These are phyloP conservation scores for Maniola hyperantus DNA, from an alignment of 2,888 invertebrate genomes.

Conservation along the genomic window DNA sequence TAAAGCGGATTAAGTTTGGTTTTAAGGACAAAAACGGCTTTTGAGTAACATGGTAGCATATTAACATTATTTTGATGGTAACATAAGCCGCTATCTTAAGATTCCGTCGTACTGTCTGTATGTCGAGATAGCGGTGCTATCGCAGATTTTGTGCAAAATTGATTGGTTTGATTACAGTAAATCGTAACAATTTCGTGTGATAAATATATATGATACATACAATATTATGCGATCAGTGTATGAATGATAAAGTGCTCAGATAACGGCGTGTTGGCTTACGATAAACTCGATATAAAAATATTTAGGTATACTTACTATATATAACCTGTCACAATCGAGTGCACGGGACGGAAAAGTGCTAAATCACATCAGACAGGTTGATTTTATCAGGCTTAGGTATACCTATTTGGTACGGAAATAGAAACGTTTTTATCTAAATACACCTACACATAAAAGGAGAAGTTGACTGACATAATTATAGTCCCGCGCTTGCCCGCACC, in stretches of 20 bases:
- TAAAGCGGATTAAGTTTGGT: conserved; percentile 12
- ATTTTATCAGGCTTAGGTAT: background rate
- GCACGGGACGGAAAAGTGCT: conserved; percentile 12
- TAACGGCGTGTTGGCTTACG: conserved; percentile 35
- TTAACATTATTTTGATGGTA: conserved; percentile 24
- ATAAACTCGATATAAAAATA: conserved; percentile 30
- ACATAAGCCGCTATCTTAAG: conserved; percentile 27
- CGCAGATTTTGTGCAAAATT: conserved; percentile 66
- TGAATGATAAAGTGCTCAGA: conserved; percentile 33
- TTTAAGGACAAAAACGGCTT: background rate
- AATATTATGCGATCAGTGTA: conserved; percentile 38
- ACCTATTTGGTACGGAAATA: background rate
- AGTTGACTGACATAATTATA: too few relatives aligned
- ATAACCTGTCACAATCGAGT: conserved; percentile 20
- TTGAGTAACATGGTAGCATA: conserved; percentile 32
- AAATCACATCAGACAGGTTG: background rate
- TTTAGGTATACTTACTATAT: conserved; percentile 12
- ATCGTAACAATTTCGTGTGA: conserved; percentile 39
- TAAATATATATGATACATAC: conserved; percentile 38
- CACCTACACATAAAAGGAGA: background rate
- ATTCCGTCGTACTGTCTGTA: conserved; percentile 33
- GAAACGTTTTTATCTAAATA: background rate
- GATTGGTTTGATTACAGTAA: conserved; percentile 66
- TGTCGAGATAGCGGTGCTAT: conserved; percentile 49
- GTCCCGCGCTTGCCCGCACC: too few relatives aligned